Base-by-base conservation (phyloP, 2,888 invertebrate genomes). In the Apoda limacodes region DNA sequence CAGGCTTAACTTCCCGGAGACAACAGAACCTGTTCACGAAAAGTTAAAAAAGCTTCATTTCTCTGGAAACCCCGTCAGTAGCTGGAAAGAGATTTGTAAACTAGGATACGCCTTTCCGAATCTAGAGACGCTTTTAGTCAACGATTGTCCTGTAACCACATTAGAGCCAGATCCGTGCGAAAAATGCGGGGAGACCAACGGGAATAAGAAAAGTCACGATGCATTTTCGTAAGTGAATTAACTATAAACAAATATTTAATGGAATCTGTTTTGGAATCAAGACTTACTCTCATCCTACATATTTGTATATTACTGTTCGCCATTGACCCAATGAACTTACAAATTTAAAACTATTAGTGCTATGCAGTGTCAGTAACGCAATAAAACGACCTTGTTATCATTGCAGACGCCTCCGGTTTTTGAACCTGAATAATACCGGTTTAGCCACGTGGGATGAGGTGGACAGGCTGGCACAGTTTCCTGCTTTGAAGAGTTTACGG, bases 371-470 rank as follows among this genome's bases (percentile, higher is more conserved):
- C 31, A 17, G 17, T 17, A 19, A 19, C 10, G 9, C 5, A 28
- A 17, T 17, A 17, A 25, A 33, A 38, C 26, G 31, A 32, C 34
- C 51, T 71, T 37, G 42, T 40, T 47, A 32, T 22, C 34, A 43
- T 48, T 88, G 82, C 68, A 84, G 86, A 32, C 84, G 84, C 55
- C 83, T 94, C 29, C 86, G 87, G 54, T 88, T 92, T 55, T 82
- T 93, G 34, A 95, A 94, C 68, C 82, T 96, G 40, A 95, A 93
- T 65, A 89, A 91, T 46, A 92, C 93, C 11, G 85, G 88, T 28
- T 70, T 97, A 26, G 83, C 88, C 26, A 88, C 90, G 20, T 95
- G 96, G 95, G 88, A 92, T 49, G 94, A 95, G 55, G 88, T 97
- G 36, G 95, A 96, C 55, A 85, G 89, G 47, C 82, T 97, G 43